A percentile compares a stretch with the other conserved stretches of the same genome.
Evolutionary conservation across 2,888 invertebrate genomes (phyloP).

Genomic region (Chironomus riparius): DNA sequence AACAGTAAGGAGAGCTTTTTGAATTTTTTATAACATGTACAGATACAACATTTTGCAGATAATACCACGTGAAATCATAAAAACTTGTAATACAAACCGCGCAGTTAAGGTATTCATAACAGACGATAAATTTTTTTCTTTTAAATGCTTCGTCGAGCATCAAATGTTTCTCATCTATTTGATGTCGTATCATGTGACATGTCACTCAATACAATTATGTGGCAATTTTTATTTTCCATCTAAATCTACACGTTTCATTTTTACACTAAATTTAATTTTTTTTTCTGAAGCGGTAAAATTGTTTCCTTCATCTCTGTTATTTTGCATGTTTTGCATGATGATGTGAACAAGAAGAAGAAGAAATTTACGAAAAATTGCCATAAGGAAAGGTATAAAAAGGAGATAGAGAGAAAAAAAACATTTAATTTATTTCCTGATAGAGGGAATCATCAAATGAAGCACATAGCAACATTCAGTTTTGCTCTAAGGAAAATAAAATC

Average conservation of each 20-base stretch:
- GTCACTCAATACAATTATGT: not conserved
- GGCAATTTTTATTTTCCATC: too few species aligned
- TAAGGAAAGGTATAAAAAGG: too few species aligned
- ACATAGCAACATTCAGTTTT: not conserved
- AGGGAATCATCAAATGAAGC: not conserved
- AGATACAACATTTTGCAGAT: too few species aligned
- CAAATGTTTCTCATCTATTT: not conserved
- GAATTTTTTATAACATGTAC: not conserved
- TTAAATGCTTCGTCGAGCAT: not conserved
- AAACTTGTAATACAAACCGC: not conserved
- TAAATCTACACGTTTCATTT: too few species aligned
- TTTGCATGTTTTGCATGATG: too few species aligned
- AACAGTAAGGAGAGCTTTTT: too few species aligned
- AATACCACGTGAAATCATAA: not conserved
- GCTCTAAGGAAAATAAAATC: not conserved
- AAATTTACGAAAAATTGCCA: too few species aligned
- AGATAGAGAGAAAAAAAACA: not conserved
- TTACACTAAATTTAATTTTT: too few species aligned
- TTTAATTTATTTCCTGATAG: not conserved
- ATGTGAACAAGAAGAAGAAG: too few species aligned
- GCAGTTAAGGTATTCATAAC: not conserved
- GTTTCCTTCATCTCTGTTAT: too few species aligned
- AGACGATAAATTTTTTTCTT: not conserved
- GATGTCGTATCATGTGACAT: not conserved
- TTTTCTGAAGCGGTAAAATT: too few species aligned